Conservation (phyloP, 2,113 vertebrate genomes). For the Penelope pileata region DNA sequence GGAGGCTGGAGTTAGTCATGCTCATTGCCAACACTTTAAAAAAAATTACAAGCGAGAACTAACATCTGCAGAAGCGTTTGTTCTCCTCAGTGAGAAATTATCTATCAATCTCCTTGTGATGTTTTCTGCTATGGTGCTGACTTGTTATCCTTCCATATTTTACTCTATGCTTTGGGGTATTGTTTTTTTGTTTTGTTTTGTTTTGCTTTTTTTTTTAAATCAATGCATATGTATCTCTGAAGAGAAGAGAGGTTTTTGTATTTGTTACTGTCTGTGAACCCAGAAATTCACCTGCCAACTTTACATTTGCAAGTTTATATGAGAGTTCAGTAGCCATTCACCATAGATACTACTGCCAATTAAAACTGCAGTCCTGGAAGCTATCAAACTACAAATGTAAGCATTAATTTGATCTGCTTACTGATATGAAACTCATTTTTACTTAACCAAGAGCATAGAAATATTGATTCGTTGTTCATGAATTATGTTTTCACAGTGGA, state of each 20-base stretch:
- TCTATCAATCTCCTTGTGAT: not conserved
- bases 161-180: not conserved
- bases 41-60: not conserved
- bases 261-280: not conserved
- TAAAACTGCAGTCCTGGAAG: conserved; percentile 1
- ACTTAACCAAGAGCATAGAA: conserved; percentile 3
- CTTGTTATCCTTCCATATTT: not conserved
- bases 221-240: not conserved
- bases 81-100: conserved; percentile 23
- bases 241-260: not conserved
- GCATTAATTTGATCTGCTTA: conserved; percentile 34
- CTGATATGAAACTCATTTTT: conserved; percentile 43
- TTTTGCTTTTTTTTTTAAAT: not conserved
- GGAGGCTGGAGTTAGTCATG: not conserved
- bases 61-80: conserved; percentile 31
- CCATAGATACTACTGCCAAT: not conserved
- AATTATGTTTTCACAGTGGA: conserved; percentile 49
- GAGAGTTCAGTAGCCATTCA: not conserved
- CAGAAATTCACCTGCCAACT: not conserved
- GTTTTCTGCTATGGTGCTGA: not conserved
- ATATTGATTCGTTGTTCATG: conserved; percentile 27
- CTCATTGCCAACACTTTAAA: not conserved
- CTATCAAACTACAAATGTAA: conserved; percentile 28
- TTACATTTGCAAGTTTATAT: not conserved
- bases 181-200: no score